Conservation (phyloP, 2,113 vertebrate genomes). For the Oreotrochilus melanogaster region DNA sequence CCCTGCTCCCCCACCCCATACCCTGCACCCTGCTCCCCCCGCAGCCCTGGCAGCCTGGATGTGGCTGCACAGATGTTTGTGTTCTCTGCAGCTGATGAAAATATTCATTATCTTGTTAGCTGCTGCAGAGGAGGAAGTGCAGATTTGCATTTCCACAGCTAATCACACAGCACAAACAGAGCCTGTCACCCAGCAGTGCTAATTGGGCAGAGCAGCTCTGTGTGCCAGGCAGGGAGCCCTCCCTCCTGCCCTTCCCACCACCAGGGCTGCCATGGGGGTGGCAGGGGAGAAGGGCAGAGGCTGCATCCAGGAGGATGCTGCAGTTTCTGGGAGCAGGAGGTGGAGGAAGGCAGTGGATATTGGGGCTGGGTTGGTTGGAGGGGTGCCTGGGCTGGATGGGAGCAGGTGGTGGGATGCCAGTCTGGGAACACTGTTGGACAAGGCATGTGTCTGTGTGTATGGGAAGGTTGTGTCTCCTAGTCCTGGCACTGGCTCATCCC, state of each 20-base stretch:
- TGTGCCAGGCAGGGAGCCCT: not conserved
- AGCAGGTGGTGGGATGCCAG: not conserved
- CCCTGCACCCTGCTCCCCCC: not conserved
- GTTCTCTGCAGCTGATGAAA: conserved; percentile 82
- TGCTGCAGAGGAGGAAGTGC: conserved; percentile 64
- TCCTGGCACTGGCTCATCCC: not conserved
- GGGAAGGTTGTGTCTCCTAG: not conserved
- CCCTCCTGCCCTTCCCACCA: not conserved
- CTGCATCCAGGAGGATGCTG: rapidly evolving
- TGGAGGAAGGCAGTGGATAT: not conserved
- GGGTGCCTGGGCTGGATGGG: not conserved
- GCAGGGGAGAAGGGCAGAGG: not conserved
- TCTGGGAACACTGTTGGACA: not conserved
- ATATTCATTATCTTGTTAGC: conserved; percentile 86
- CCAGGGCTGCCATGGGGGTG: rapidly evolving
- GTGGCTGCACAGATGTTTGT: conserved; percentile 82
- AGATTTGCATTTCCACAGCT: conserved; percentile 79
- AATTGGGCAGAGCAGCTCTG: not conserved
- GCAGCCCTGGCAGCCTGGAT: not conserved
- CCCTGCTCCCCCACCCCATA: not conserved
- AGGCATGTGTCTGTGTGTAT: rapidly evolving
- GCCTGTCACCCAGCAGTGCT: conserved; percentile 38
- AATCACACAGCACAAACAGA: conserved; percentile 57
- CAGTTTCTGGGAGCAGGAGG: not conserved
- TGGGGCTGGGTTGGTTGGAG: not conserved